Percentiles rank a stretch among this genome's conserved stretches.
These are phyloP conservation scores for Drosophila busckii DNA, from an alignment of 1,140 invertebrate species.

Conservation along the genomic window DNA sequence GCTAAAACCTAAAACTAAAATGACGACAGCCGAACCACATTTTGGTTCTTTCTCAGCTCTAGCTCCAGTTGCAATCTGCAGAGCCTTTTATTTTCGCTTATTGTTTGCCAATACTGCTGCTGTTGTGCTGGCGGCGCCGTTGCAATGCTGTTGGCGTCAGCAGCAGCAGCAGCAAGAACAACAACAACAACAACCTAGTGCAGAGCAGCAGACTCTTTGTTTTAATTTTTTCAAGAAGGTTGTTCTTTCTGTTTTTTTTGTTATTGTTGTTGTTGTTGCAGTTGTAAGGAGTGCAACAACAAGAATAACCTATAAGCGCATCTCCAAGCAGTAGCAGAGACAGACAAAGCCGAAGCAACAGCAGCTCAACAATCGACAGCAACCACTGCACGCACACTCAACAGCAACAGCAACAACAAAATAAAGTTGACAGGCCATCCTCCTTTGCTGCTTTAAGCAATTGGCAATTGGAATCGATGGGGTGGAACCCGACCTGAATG, in stretches of 20 bases:
- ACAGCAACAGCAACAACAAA: slow-evolving; percentile 8
- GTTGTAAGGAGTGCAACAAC: slow-evolving; percentile 55
- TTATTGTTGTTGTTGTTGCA: slow-evolving; percentile 23
- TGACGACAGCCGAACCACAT: slow-evolving; percentile 12
- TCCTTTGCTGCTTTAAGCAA: slow-evolving; percentile 35
- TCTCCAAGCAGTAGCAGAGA: slow-evolving; percentile 48
- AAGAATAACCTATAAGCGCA: slow-evolving; percentile 68
- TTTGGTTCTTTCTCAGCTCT: no score
- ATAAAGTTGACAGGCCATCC: slow-evolving; percentile 28
- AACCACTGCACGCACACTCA: slow-evolving; percentile 16
- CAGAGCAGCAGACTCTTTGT: slow-evolving; percentile 42
- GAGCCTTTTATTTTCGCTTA: slow-evolving; percentile 59
- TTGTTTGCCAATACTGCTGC: slow-evolving; percentile 44
- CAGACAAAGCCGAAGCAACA: slow-evolving; percentile 31
- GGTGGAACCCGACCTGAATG: slow-evolving; percentile 10
- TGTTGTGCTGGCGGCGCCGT: slow-evolving; percentile 13
- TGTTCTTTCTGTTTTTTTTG: slow-evolving; percentile 27
- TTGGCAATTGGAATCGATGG: slow-evolving; percentile 22
- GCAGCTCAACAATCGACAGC: slow-evolving; percentile 41
- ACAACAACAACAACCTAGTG: slow-evolving; percentile 18
- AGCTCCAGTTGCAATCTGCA: slow-evolving; percentile 2
- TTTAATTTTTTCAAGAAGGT: slow-evolving; percentile 6
- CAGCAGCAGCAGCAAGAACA: no score
- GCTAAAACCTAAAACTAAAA: slow-evolving; percentile 22
- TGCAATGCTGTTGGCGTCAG: slow-evolving; percentile 43